Conservation (phyloP, 2,888 invertebrate species). For the Xestia xanthographa region DNA sequence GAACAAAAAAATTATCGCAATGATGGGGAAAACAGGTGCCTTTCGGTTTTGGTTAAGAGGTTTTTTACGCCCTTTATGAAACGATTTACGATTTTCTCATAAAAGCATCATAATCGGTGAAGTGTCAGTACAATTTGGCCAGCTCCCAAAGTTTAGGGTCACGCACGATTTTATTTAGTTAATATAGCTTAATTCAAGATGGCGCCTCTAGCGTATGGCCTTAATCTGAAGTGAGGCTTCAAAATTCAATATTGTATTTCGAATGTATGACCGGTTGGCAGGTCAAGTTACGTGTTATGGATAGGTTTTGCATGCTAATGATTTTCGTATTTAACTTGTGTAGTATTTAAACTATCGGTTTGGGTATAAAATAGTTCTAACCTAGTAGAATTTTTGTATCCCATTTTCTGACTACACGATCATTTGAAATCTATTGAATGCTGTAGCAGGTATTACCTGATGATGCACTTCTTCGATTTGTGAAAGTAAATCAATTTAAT, state of each 20-base stretch:
- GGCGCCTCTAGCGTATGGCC: constrained; percentile 13
- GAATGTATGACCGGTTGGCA: constrained; percentile 2
- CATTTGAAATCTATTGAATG: neutral
- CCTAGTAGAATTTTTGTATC: too few relatives aligned
- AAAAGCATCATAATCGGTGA: neutral
- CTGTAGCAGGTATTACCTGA: neutral
- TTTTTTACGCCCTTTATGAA: too few relatives aligned
- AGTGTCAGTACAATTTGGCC: constrained; percentile 18
- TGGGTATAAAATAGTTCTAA: neutral
- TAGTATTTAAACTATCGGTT: neutral
- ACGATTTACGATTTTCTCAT: constrained; percentile 5
- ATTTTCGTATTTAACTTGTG: neutral
- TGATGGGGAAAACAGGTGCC: too few relatives aligned
- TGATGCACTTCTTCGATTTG: neutral
- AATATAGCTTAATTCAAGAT: constrained; percentile 48
- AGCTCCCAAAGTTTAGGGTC: constrained; percentile 34
- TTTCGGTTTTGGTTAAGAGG: too few relatives aligned
- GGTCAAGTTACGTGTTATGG: neutral
- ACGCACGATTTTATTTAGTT: constrained; percentile 5
- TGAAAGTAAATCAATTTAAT: neutral
- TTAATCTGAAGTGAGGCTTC: constrained; percentile 56
- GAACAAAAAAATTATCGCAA: too few relatives aligned
- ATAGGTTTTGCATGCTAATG: neutral
- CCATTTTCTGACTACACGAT: neutral
- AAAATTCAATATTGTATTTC: constrained; percentile 60